Evolutionary conservation across 2,888 invertebrate species (phyloP).

Genomic region (Zele albiditarsus): DNA sequence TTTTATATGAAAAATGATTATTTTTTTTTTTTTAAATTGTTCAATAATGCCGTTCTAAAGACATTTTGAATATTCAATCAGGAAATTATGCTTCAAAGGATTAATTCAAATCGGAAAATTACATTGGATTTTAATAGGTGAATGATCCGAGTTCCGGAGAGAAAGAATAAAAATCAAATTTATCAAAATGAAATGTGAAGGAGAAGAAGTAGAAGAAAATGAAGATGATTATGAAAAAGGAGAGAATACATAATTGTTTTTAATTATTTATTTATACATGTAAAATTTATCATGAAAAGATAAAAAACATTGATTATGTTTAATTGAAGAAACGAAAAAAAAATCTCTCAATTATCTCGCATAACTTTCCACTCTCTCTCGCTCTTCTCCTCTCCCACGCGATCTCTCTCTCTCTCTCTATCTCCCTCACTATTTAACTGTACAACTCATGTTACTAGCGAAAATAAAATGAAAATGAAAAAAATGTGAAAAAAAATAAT

Average conservation of each 20-base stretch:
- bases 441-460: constrained; percentile 37
- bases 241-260: no score
- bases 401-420: background rate
- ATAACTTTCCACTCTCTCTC: background rate
- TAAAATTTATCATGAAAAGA: no score
- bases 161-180: background rate
- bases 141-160: background rate
- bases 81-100: background rate
- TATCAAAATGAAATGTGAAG: background rate
- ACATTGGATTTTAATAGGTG: background rate
- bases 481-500: background rate
- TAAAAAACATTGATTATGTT: no score
- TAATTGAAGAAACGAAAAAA: no score
- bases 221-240: background rate
- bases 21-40: no score
- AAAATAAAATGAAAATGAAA: constrained; percentile 19
- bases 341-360: no score
- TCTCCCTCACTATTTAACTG: constrained; percentile 25
- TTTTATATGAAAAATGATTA: no score
- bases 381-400: no score
- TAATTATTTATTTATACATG: no score
- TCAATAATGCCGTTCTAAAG: no score
- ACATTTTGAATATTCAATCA: background rate
- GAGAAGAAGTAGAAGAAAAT: no score
- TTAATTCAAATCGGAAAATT: background rate